Evolutionary conservation across 2,888 invertebrate species (phyloP).

Genomic region (Scaptomyza tumidula): DNA sequence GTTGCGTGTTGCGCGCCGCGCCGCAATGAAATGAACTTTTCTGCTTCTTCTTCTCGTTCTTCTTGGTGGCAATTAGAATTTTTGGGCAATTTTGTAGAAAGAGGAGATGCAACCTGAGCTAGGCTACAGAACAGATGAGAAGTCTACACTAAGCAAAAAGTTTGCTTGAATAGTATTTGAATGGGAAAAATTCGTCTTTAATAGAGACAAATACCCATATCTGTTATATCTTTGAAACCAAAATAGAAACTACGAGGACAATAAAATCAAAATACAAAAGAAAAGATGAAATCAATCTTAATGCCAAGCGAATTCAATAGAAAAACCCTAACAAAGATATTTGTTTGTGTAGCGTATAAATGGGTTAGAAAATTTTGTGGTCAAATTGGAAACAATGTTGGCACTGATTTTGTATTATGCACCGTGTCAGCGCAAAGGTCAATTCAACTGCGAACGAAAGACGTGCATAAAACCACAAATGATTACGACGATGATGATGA

Average conservation of each 20-base stretch:
- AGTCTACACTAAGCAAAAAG: conserved; percentile 13
- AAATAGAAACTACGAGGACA: background rate
- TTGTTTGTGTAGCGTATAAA: background rate
- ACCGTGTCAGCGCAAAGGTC: conserved; percentile 54
- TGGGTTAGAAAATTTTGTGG: conserved; percentile 5
- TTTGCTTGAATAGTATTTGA: background rate
- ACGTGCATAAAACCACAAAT: conserved; percentile 47
- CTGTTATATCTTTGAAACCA: background rate
- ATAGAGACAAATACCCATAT: background rate
- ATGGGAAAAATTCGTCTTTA: background rate
- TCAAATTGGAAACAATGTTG: conserved; percentile 47
- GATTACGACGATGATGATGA: conserved; percentile 31
- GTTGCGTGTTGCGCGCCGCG: conserved; percentile 33
- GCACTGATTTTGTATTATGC: conserved; percentile 54
- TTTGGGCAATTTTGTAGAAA: conserved; percentile 17
- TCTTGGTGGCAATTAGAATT: conserved; percentile 41
- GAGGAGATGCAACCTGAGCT: conserved; percentile 2
- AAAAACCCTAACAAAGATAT: background rate
- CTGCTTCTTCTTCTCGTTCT: background rate
- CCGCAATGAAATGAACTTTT: conserved; percentile 36
- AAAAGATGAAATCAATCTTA: conserved; percentile 1
- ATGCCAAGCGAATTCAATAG: background rate
- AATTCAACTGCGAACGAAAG: conserved; percentile 39
- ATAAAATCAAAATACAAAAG: no score
- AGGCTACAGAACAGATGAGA: background rate